Evolutionary conservation across 2,113 vertebrate species (phyloP), one percentile per base, ranked within the genome.

Genomic region (Sceloporus tristichus): DNA sequence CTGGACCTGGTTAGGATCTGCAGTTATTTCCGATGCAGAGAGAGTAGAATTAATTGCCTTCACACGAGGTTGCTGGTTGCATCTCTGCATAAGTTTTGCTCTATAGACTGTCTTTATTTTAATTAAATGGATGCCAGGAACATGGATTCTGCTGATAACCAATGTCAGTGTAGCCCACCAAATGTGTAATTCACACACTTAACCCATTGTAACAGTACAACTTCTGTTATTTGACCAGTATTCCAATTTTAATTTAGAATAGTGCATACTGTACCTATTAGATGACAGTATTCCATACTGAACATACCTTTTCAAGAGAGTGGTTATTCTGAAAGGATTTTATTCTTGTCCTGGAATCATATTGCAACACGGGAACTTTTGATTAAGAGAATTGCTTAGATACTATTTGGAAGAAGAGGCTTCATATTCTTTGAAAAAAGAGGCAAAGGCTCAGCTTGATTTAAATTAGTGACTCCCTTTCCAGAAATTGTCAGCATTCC

Each of bases 361-460:
- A 83, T 3, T 53, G 66, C 9, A 84, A 71, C 82, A 18, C 16
- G 7, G 65, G 18, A 85, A 66, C 62, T 21, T 56, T 27, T 2
- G 9, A n/a, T 59, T 65, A 23, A 82, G 62, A 27, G 79, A 87
- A 25, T 5, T 8, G 14, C 1, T n/a, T 53, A 6, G 4, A 25
- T 66, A 5, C 40, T 86, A n/a, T 78, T 40, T 71, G 53, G n/a
- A n/a, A 73, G 23, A 23, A 6, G 79, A 75, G n/a, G 25, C 16
- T 85, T 89, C 59, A 84, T 48, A 56, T 90, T 92, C 88, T 88
- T 89, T 87, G 82, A 92, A 87, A 85, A 94, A 94, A 91, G 90
- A 81, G n/a, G 85, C 77, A 90, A n/a, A 65, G 92, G 89, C 89
- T 91, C 77, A 86, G 42, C 74, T 86, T 68, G 62, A 0, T 42